These are phyloP conservation scores for Hiodon alosoides DNA, from an alignment of 2,113 vertebrate species.

Conservation along the genomic window DNA sequence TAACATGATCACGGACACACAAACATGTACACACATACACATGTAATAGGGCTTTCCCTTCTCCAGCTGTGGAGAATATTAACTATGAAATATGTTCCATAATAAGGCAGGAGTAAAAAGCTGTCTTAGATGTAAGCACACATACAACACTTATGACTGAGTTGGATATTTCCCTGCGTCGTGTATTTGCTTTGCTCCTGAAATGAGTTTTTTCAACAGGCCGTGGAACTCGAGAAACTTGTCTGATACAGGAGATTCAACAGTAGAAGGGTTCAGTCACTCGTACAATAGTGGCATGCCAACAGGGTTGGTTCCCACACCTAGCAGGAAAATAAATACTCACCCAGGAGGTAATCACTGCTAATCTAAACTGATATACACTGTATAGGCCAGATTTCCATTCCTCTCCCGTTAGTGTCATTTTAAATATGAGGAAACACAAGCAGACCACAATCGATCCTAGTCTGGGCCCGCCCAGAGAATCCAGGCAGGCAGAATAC, in stretches of 20 bases:
- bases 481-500: slow-evolving; percentile 46
- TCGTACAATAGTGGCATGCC: slow-evolving; percentile 48
- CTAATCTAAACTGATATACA: slow-evolving; percentile 62
- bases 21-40: slow-evolving; percentile 1
- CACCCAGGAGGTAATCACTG: slow-evolving; percentile 47
- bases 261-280: neutral
- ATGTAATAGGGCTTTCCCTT: no score
- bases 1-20: neutral
- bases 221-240: slow-evolving; percentile 25
- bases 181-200: slow-evolving; percentile 35
- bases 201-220: neutral
- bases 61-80: no score
- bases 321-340: slow-evolving; percentile 64
- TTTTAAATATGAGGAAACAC: slow-evolving; percentile 59
- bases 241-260: slow-evolving; percentile 21
- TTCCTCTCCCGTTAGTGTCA: slow-evolving; percentile 53
- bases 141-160: neutral
- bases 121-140: neutral
- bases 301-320: slow-evolving; percentile 68
- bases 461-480: neutral
- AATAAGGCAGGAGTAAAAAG: neutral
- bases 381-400: slow-evolving; percentile 53
- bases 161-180: slow-evolving; percentile 1
- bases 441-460: slow-evolving; percentile 40
- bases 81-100: neutral